Evolutionary conservation across 2,797 vertebrate genomes (phyloP), one percentile per base, ranked within the genome.

Genomic region (Chiropotes sagulatus): DNA sequence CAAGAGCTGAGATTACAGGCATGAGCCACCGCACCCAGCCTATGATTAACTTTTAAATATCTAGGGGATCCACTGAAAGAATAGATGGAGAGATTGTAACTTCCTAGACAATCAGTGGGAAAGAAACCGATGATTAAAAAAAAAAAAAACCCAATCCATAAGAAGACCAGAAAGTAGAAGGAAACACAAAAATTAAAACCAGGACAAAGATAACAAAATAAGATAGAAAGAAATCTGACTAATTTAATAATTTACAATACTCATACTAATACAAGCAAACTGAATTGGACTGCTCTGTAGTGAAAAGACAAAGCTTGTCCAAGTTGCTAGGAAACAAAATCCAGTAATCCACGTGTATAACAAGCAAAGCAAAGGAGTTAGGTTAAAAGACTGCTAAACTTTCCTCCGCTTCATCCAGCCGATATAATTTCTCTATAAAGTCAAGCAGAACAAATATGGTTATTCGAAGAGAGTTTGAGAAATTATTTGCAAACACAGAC

Each of bases 301-400:
- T 44, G 44, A 76, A 90, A 97, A 80, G 52, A 50, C n/a, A 96
- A 76, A 91, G 15, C 54, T 64, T 84, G 30, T 87, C 76, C 87
- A 73, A 57, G 54, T 44, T 33, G 13, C 28, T 58, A 72, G 64
- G 92, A 96, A 64, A 84, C 48, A 64, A 87, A 89, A 88, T 41
- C 64, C 82, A 94, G 57, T 9, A 19, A 87, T 36, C 46, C 4
- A 30, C 9, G 4, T 19, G 4, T n/a, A 1, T 90, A 70, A 94
- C 12, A 24, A 90, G 76, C 50, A 79, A 91, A 95, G 73, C 13
- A 75, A 57, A 88, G 14, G 87, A 88, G 46, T 75, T 79, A 64
- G 39, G 36, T 24, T 67, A 87, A 86, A 41, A 50, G 80, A 44
- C 12, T 84, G 41, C 41, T 87, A 2, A 67, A 44, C 36, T 75